Percentiles rank a stretch among this genome's conserved stretches.
Evolutionary conservation across 2,888 invertebrate species (phyloP).

Genomic region (Drosophila birchii): DNA sequence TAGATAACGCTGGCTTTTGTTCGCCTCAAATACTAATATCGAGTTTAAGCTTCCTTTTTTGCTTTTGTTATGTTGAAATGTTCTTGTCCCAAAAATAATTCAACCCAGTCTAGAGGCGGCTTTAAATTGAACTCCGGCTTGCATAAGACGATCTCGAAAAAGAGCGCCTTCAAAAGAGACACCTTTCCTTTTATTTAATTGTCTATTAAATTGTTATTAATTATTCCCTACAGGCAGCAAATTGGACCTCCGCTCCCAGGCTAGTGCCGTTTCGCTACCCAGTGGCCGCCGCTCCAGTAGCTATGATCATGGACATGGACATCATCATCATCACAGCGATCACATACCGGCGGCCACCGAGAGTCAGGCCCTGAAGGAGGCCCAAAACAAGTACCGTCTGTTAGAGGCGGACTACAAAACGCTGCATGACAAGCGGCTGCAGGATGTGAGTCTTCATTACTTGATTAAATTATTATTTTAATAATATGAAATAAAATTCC

Average conservation of each 20-base stretch:
- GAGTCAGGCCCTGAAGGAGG: constrained; percentile 82
- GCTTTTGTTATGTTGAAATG: too few species aligned
- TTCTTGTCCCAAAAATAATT: neutral
- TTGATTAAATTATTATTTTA: too few species aligned
- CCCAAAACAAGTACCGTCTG: constrained; percentile 88
- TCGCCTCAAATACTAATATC: too few species aligned
- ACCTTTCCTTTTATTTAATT: neutral
- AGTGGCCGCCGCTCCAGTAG: constrained; percentile 32
- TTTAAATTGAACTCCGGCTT: constrained; percentile 28
- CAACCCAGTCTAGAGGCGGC: neutral
- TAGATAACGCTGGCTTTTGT: too few species aligned
- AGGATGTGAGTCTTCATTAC: constrained; percentile 88
- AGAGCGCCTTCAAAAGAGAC: neutral
- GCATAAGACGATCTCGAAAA: constrained; percentile 5
- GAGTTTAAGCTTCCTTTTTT: too few species aligned
- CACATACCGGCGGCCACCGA: constrained; percentile 84
- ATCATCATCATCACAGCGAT: constrained; percentile 61
- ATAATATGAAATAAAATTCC: neutral
- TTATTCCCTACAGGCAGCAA: constrained; percentile 18
- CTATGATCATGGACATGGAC: constrained; percentile 73
- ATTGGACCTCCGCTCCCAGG: constrained; percentile 22
- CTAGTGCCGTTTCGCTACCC: constrained; percentile 9
- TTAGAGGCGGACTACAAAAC: constrained; percentile 91
- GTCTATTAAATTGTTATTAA: neutral
- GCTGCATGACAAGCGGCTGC: constrained; percentile 91